A percentile compares a stretch with the other conserved stretches of the same genome.
Evolutionary conservation across 2,888 invertebrate species (phyloP).

Genomic region (Pseudeuparius sepicola): DNA sequence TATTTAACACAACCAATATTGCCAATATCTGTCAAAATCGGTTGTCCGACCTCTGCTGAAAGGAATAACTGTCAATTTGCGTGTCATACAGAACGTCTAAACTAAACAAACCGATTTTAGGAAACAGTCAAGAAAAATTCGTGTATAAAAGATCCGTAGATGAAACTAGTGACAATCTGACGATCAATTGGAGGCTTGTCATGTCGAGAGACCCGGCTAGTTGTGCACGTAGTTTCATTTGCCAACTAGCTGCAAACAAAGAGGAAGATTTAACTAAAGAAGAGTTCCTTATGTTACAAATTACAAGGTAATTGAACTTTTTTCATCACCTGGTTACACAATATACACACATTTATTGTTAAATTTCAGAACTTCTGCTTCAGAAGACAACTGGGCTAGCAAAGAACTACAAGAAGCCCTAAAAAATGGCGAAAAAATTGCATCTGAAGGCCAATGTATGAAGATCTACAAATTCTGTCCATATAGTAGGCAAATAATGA

Average conservation of each 20-base stretch:
- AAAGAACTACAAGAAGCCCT: conserved; percentile 32
- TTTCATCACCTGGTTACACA: too few species aligned
- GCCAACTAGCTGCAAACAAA: conserved; percentile 36
- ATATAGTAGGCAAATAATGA: conserved; percentile 34
- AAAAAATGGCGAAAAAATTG: conserved; percentile 27
- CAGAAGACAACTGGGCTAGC: conserved; percentile 28
- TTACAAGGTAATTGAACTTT: conserved; percentile 30
- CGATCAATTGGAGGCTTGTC: conserved; percentile 33
- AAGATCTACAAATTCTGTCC: conserved; percentile 35
- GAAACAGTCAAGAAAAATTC: too few species aligned
- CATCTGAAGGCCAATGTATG: conserved; percentile 27
- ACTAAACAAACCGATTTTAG: too few species aligned
- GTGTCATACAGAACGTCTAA: too few species aligned
- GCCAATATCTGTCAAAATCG: too few species aligned
- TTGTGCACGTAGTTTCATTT: conserved; percentile 40
- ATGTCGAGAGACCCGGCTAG: conserved; percentile 38
- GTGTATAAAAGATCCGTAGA: conserved; percentile 19
- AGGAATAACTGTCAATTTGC: too few species aligned
- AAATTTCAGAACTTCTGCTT: conserved; percentile 20
- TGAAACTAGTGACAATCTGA: too few species aligned
- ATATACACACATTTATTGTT: too few species aligned
- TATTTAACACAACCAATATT: too few species aligned
- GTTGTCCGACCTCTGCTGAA: too few species aligned
- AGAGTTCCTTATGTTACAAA: conserved; percentile 31
- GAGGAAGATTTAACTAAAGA: conserved; percentile 27